A percentile compares a stretch with the other conserved stretches of the same genome.
Conservation (phyloP, 23 tunicate genomes). For the Ciona savignyi region DNA sequence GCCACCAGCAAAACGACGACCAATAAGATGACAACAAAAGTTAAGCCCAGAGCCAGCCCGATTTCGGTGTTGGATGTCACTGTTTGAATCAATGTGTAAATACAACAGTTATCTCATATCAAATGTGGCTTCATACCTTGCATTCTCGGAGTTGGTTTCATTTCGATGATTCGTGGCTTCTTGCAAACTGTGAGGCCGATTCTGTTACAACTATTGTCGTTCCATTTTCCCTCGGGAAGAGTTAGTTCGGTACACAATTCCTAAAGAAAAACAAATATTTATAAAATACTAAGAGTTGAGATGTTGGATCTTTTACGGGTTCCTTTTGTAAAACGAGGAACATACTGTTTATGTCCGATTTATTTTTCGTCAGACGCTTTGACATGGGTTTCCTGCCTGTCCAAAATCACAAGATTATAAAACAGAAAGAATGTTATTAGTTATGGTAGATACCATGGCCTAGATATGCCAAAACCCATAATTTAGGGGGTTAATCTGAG, state of each 20-base stretch:
- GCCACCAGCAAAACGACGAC: slow-evolving; percentile 11
- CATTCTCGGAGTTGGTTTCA: slow-evolving; percentile 6
- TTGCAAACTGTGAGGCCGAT: slow-evolving; percentile 75
- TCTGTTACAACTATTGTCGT: slow-evolving; percentile 64
- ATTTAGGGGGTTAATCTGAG: no score
- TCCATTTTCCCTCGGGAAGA: slow-evolving; percentile 39
- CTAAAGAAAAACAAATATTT: slow-evolving; percentile 4
- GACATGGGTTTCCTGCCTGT: no score
- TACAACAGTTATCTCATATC: neutral
- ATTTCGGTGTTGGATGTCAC: slow-evolving; percentile 13
- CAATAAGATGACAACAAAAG: slow-evolving; percentile 29
- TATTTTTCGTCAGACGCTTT: no score
- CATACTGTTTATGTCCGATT: no score
- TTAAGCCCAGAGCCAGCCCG: slow-evolving; percentile 34
- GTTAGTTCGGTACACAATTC: slow-evolving; percentile 65
- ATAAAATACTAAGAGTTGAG: neutral
- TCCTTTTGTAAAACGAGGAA: no score
- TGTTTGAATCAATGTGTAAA: neutral
- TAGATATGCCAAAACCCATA: no score
- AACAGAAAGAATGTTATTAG: no score
- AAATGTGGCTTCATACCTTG: neutral
- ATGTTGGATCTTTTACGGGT: no score
- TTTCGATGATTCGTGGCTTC: slow-evolving; percentile 29
- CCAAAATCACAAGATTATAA: no score
- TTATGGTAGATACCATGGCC: no score